Percentiles rank a stretch among this genome's conserved stretches.
phyloP scores from a whole-genome alignment of 2,888 invertebrate species.

The Sphecodes monilicornis region DNA sequence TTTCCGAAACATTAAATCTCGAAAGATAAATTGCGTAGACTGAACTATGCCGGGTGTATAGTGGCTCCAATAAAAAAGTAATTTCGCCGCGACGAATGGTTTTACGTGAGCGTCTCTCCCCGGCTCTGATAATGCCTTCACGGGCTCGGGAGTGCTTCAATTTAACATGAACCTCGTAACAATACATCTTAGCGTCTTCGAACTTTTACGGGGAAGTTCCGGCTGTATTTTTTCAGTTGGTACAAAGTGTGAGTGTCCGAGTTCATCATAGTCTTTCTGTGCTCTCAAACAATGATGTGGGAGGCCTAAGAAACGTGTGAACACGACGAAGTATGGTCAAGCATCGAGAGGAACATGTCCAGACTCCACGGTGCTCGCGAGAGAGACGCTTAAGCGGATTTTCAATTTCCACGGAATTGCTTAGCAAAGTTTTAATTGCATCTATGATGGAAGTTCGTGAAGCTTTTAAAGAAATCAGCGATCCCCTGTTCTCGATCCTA shows the following conservation, averaged over 20 bases:
- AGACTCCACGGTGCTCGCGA: not conserved
- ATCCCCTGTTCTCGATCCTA: not conserved
- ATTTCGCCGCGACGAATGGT: slow-evolving; percentile 70
- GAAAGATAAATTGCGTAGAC: slow-evolving; percentile 34
- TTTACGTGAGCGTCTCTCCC: slow-evolving; percentile 36
- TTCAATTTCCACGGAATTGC: slow-evolving; percentile 13
- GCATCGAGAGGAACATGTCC: not conserved
- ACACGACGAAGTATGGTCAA: slow-evolving; percentile 10
- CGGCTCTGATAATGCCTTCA: slow-evolving; percentile 51
- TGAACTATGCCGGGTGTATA: slow-evolving; percentile 22
- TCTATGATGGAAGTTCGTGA: not conserved
- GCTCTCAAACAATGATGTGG: not conserved
- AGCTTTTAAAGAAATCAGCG: slow-evolving; percentile 13
- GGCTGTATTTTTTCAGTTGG: slow-evolving; percentile 31
- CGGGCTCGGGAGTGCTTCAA: slow-evolving; percentile 60
- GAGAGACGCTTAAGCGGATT: slow-evolving; percentile 11
- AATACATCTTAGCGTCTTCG: slow-evolving; percentile 55
- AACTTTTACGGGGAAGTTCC: slow-evolving; percentile 37
- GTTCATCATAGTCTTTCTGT: not conserved
- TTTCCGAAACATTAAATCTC: slow-evolving; percentile 30
- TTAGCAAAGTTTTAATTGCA: slow-evolving; percentile 11
- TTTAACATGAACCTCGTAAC: slow-evolving; percentile 74
- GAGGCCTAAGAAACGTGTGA: not conserved
- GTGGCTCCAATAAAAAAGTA: slow-evolving; percentile 67
- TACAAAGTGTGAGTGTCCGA: not conserved